Conservation (phyloP, 2,888 invertebrate genomes). For the Latrodectus elegans region DNA sequence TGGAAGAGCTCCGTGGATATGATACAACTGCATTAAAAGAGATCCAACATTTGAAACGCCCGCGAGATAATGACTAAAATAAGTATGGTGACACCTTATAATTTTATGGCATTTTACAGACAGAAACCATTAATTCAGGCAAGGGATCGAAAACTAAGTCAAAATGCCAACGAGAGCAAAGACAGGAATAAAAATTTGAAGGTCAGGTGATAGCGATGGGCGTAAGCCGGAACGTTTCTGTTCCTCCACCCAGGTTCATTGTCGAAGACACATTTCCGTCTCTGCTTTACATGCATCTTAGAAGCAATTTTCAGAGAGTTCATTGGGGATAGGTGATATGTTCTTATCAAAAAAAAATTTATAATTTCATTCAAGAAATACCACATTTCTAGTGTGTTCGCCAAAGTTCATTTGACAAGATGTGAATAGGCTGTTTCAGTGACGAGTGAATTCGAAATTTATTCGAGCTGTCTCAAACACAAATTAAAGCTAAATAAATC, state of each 20-base stretch:
- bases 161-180: slow-evolving; percentile 38
- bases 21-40: no score
- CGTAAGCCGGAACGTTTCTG: slow-evolving; percentile 34
- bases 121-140: slow-evolving; percentile 31
- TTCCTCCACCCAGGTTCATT: slow-evolving; percentile 44
- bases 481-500: no score
- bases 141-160: slow-evolving; percentile 27
- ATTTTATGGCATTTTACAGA: slow-evolving; percentile 48
- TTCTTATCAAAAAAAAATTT: no score
- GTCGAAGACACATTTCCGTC: slow-evolving; percentile 20
- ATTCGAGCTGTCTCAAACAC: no score
- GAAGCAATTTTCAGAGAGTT: slow-evolving; percentile 7
- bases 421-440: no score
- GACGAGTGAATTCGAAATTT: no score
- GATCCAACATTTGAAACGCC: slow-evolving; percentile 11
- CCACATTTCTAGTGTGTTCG: no score
- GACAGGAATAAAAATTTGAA: slow-evolving; percentile 27
- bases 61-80: slow-evolving; percentile 38
- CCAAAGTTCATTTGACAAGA: no score
- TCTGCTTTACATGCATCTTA: slow-evolving; percentile 18
- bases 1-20: not conserved
- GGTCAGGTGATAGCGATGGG: slow-evolving; percentile 43
- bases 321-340: not conserved
- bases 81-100: slow-evolving; percentile 61
- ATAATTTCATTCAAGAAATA: no score